phyloP scores from a whole-genome alignment of 2,888 invertebrate species.

The Lydus trimaculatus region DNA sequence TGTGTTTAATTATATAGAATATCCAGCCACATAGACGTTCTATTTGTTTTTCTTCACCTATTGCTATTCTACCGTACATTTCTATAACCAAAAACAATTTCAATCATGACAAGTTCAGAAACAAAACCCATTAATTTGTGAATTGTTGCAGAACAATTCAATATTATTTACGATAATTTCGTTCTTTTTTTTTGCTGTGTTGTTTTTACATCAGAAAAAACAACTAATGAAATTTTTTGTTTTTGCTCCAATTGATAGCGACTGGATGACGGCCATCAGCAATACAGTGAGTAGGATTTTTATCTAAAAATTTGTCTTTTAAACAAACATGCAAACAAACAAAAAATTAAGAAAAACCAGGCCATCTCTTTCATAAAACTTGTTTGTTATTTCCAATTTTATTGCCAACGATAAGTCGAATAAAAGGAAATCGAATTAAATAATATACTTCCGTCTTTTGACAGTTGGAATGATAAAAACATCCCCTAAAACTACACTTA shows the following conservation, averaged over 20 bases:
- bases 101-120: conserved; percentile 9
- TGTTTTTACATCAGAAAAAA: too few species aligned
- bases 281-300: conserved; percentile 71
- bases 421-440: conserved; percentile 5
- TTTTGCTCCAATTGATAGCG: conserved; percentile 65
- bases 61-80: neutral
- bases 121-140: conserved; percentile 11
- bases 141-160: neutral
- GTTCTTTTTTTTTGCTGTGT: too few species aligned
- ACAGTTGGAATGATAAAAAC: neutral
- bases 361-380: neutral
- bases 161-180: conserved; percentile 8
- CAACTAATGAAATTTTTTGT: conserved; percentile 31
- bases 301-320: conserved; percentile 2
- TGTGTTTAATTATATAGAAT: neutral
- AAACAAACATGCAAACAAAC: neutral
- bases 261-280: conserved; percentile 81
- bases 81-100: neutral
- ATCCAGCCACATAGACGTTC: too few species aligned
- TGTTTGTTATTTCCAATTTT: neutral
- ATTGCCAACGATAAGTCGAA: too few species aligned
- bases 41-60: neutral
- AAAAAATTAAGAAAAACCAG: neutral
- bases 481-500: too few species aligned
- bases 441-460: neutral